These are phyloP conservation scores for Meteorus sp. DNA, from an alignment of 1,140 invertebrate genomes.

Conservation along the genomic window DNA sequence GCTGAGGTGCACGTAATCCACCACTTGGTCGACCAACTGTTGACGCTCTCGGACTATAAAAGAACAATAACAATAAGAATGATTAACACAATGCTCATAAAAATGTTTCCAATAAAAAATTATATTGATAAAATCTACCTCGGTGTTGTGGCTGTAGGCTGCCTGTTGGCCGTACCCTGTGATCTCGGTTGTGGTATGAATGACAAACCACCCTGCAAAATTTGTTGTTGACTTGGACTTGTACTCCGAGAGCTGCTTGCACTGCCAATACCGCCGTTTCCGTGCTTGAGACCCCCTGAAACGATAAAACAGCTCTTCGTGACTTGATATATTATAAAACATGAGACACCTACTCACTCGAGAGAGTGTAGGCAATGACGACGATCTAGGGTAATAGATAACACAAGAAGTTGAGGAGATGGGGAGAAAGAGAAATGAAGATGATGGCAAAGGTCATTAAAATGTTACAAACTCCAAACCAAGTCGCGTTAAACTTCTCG, in stretches of 20 bases:
- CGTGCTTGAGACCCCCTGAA: conserved; percentile 48
- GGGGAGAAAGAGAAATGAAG: not conserved
- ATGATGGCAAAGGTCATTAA: not conserved
- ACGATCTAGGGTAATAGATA: too few species aligned
- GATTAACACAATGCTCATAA: not conserved
- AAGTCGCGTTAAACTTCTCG: not conserved
- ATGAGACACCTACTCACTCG: not conserved
- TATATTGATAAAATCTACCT: conserved; percentile 35
- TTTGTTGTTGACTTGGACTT: conserved; percentile 53
- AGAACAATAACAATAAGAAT: conserved; percentile 8
- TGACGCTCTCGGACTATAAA: conserved; percentile 46
- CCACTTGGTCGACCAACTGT: conserved; percentile 47
- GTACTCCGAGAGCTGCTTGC: conserved; percentile 55
- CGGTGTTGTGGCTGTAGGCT: conserved; percentile 43
- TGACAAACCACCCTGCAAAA: conserved; percentile 44
- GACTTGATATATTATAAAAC: not conserved
- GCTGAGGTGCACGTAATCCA: conserved; percentile 42
- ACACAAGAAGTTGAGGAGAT: too few species aligned
- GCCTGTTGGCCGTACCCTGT: conserved; percentile 43
- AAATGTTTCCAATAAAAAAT: conserved; percentile 1
- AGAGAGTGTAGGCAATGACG: too few species aligned
- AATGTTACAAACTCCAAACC: not conserved
- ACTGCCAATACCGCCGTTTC: conserved; percentile 50
- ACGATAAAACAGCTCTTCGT: conserved; percentile 22
- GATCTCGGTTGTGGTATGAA: conserved; percentile 54